These are phyloP conservation scores for Limnephilus auricula DNA, from an alignment of 2,888 invertebrate genomes.

Conservation along the genomic window DNA sequence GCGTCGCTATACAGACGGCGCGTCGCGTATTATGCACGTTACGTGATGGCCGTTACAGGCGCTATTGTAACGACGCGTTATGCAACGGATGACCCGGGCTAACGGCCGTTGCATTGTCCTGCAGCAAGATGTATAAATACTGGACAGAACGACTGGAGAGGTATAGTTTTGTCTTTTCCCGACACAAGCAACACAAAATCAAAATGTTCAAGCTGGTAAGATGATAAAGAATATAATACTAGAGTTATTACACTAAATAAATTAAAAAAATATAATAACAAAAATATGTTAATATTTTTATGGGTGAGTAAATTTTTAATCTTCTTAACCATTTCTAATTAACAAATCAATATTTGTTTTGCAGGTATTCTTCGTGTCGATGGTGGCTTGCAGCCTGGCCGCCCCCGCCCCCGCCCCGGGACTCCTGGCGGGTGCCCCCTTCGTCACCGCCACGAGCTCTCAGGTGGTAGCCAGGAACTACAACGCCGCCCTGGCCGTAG, in stretches of 20 bases:
- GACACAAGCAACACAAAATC: constrained; percentile 48
- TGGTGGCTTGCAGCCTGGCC: constrained; percentile 61
- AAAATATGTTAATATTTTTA: not conserved
- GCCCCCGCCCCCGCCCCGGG: constrained; percentile 61
- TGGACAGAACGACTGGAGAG: not conserved
- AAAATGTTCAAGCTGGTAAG: constrained; percentile 68
- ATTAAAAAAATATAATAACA: too few species aligned
- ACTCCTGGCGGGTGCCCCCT: constrained; percentile 67
- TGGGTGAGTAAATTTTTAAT: not conserved
- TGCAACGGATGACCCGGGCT: constrained; percentile 29
- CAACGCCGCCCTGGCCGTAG: constrained; percentile 72
- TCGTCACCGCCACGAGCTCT: constrained; percentile 77
- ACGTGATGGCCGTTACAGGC: constrained; percentile 43
- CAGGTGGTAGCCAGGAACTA: constrained; percentile 77
- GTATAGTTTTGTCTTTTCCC: constrained; percentile 46
- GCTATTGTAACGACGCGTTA: not conserved
- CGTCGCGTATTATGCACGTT: not conserved
- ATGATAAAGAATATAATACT: not conserved
- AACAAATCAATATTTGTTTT: constrained; percentile 7
- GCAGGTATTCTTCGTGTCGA: constrained; percentile 62
- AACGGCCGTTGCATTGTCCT: constrained; percentile 24
- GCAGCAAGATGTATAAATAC: constrained; percentile 50
- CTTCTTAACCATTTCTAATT: not conserved
- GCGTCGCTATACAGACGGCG: constrained; percentile 18
- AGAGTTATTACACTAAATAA: too few species aligned